A percentile compares a stretch with the other conserved stretches of the same genome.
phyloP scores from a whole-genome alignment of 2,888 invertebrate species.

The Idaea straminata region DNA sequence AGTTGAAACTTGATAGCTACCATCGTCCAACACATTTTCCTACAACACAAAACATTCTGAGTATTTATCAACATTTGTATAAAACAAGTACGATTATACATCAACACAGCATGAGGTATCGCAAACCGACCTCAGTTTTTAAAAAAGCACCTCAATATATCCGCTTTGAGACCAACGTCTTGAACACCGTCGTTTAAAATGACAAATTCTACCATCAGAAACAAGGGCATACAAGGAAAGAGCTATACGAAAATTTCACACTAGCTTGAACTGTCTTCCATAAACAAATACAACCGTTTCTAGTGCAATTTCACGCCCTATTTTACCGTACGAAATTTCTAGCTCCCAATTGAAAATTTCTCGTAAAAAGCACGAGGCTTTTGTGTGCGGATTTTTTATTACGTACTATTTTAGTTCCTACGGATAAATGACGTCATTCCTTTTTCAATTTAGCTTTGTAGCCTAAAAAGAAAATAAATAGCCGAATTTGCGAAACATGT shows the following conservation, averaged over 20 bases:
- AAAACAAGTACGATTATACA: slow-evolving; percentile 2
- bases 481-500: slow-evolving; percentile 24
- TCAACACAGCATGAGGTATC: slow-evolving; percentile 25
- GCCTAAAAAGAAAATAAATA: slow-evolving; percentile 36
- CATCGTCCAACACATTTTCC: neutral
- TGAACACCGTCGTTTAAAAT: slow-evolving; percentile 39
- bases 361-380: slow-evolving; percentile 53
- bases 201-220: slow-evolving; percentile 53
- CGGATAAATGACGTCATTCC: slow-evolving; percentile 61
- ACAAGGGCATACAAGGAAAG: slow-evolving; percentile 45
- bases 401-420: slow-evolving; percentile 56
- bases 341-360: slow-evolving; percentile 64
- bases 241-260: slow-evolving; percentile 62
- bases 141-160: slow-evolving; percentile 26
- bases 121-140: slow-evolving; percentile 21
- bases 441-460: slow-evolving; percentile 59
- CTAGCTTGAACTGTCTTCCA: slow-evolving; percentile 50
- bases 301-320: slow-evolving; percentile 74
- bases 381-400: slow-evolving; percentile 63
- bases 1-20: neutral
- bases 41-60: neutral
- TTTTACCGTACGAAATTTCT: slow-evolving; percentile 69
- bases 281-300: slow-evolving; percentile 73
- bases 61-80: neutral
- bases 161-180: slow-evolving; percentile 29